Evolutionary conservation across 2,888 invertebrate genomes (phyloP), one percentile per base, ranked within the genome.

Genomic region (Scaptomyza parva): DNA sequence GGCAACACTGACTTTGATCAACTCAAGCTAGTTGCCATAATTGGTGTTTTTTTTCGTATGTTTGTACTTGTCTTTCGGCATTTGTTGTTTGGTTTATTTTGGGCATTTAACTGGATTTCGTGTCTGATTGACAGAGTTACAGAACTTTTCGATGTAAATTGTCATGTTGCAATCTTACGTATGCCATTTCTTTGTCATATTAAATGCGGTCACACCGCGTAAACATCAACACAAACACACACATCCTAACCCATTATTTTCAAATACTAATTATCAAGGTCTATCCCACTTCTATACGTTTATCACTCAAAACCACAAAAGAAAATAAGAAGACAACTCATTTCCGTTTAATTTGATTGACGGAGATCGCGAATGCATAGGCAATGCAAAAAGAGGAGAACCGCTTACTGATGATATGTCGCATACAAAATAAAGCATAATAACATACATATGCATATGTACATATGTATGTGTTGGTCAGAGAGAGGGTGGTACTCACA

Each of bases 401-500:
- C 63, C 43, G 74, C 63, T 74, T 17, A 43, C 69, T 68, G 30
- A 53, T 73, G 33, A 55, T 62, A 66, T 26, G 39, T 30, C 28
- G 50, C 55, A 50, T 51, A 62, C 62, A 24, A 53, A 59, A 59
- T 20, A 8, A 54, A 54, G 53, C 48, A 48, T 28, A 66, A 62
- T 45, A 45, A 43, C n/a, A 66, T 28, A 30, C 28, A 18, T 8
- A 41, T n/a, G n/a, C 40, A 55, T 24, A 28, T 17, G 12, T 22
- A 28, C 17, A 17, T 28, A 57, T 9, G 22, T 8, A 17, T 22
- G 20, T 30, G 18, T n/a, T 6, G 17, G 28, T 14, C 41, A 47
- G 51, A 70, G 51, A 70, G 71, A 57, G 55, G 65, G 52, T 71
- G 62, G 54, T 85, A 80, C 80, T 80, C 67, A 80, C 80, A 85